Conservation (phyloP, 2,113 vertebrate species). For the Anas platyrhynchos region DNA sequence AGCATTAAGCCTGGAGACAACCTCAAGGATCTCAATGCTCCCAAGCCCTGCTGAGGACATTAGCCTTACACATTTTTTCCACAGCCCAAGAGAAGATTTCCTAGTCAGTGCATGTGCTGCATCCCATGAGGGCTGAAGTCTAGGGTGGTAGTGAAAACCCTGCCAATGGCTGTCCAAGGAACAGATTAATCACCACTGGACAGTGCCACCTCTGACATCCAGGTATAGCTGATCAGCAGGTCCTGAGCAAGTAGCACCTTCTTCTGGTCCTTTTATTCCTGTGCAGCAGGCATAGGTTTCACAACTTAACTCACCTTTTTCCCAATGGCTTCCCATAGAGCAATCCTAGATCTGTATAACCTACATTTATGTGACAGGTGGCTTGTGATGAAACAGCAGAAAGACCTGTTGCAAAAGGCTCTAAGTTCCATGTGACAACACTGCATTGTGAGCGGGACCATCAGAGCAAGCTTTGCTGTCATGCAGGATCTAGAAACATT, state of each 20-base stretch:
- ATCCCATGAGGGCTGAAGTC: background rate
- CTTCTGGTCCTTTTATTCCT: background rate
- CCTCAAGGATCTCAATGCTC: background rate
- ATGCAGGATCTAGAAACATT: background rate
- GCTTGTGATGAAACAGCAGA: background rate
- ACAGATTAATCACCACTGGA: background rate
- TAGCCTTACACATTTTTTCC: background rate
- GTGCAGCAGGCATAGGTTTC: rapidly evolving
- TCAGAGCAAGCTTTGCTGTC: background rate
- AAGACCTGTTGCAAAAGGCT: background rate
- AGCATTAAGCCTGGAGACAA: background rate
- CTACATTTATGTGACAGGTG: background rate
- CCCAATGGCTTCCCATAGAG: background rate
- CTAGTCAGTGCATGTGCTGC: background rate
- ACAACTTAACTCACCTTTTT: background rate
- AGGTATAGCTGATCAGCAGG: background rate
- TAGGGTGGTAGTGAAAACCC: background rate
- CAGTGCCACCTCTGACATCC: background rate
- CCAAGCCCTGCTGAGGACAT: background rate
- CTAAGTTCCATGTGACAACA: background rate
- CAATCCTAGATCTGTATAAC: background rate
- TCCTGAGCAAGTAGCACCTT: background rate
- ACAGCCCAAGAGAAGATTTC: background rate
- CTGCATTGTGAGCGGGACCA: background rate
- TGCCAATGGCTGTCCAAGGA: background rate